These are phyloP conservation scores for Corythucha ciliata DNA, from an alignment of 2,888 invertebrate genomes.

Conservation along the genomic window DNA sequence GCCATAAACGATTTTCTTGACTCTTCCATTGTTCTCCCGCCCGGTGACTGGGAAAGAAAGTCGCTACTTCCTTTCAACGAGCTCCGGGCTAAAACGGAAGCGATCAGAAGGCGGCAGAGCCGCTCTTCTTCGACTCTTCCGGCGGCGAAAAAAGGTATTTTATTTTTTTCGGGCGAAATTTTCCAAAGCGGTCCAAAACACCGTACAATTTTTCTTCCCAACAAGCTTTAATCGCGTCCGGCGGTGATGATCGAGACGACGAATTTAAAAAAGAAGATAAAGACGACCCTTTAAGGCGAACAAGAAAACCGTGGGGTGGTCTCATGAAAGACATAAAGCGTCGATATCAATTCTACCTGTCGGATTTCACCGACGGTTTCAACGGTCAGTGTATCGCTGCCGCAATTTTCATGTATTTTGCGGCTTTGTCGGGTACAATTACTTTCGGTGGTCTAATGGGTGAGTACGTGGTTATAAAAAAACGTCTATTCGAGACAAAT, in stretches of 20 bases:
- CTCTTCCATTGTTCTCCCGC: constrained; percentile 91
- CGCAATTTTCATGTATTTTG: constrained; percentile 95
- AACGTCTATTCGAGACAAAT: not conserved
- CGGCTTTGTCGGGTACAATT: constrained; percentile 88
- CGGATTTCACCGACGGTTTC: constrained; percentile 80
- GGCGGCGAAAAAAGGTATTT: constrained; percentile 21
- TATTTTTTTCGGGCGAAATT: no score
- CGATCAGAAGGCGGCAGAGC: constrained; percentile 66
- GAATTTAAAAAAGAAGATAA: constrained; percentile 50
- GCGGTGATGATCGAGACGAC: constrained; percentile 41
- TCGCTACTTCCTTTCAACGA: constrained; percentile 82
- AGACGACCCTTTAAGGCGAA: constrained; percentile 69
- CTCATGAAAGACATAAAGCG: constrained; percentile 79
- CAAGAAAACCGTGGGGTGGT: constrained; percentile 77
- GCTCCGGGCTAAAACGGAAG: constrained; percentile 75
- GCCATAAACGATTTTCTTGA: constrained; percentile 94
- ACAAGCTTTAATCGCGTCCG: constrained; percentile 41
- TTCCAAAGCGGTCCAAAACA: no score
- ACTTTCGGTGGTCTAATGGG: constrained; percentile 94
- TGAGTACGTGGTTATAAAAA: constrained; percentile 34
- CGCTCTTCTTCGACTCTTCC: constrained; percentile 42
- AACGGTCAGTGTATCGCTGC: constrained; percentile 84
- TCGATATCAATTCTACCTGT: constrained; percentile 70
- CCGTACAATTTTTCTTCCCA: no score
- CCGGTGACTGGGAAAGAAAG: constrained; percentile 91